These are phyloP conservation scores for Chiridota heheva DNA, from an alignment of 35 echinoderm and acorn worm genomes.

Conservation along the genomic window DNA sequence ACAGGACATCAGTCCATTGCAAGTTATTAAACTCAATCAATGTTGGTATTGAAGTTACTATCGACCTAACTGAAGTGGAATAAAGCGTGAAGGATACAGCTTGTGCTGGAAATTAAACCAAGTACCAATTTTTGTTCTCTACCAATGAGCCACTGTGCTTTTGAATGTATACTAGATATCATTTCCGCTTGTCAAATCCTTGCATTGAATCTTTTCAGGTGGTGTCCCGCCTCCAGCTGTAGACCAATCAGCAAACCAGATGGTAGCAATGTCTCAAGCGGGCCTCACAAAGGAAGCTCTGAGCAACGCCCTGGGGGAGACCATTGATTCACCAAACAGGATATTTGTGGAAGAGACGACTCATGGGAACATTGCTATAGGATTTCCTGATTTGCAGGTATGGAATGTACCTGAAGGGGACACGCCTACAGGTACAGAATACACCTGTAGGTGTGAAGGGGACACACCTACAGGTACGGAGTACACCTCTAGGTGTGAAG, in stretches of 20 bases:
- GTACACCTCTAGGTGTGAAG: neutral
- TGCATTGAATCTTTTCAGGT: no score
- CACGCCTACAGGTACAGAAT: neutral
- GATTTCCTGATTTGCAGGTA: slow-evolving; percentile 85
- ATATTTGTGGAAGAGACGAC: slow-evolving; percentile 50
- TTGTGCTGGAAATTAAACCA: no score
- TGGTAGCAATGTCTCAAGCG: slow-evolving; percentile 45
- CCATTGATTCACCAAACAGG: slow-evolving; percentile 85
- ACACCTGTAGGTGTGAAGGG: neutral
- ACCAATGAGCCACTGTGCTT: no score
- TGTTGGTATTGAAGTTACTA: no score
- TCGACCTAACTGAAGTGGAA: no score
- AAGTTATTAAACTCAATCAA: no score
- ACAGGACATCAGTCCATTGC: no score
- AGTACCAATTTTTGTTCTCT: no score
- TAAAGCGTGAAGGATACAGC: no score
- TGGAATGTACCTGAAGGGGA: neutral
- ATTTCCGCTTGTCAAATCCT: no score
- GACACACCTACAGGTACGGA: neutral
- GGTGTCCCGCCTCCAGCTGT: no score
- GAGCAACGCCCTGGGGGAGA: slow-evolving; percentile 48
- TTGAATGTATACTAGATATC: no score
- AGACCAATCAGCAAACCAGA: slow-evolving; percentile 64
- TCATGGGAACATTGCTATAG: slow-evolving; percentile 62
- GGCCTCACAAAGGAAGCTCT: slow-evolving; percentile 51